Percentiles rank a stretch among this genome's conserved stretches.
Evolutionary conservation across 1,140 invertebrate genomes (phyloP).

Genomic region (Harlomillsia oculata): DNA sequence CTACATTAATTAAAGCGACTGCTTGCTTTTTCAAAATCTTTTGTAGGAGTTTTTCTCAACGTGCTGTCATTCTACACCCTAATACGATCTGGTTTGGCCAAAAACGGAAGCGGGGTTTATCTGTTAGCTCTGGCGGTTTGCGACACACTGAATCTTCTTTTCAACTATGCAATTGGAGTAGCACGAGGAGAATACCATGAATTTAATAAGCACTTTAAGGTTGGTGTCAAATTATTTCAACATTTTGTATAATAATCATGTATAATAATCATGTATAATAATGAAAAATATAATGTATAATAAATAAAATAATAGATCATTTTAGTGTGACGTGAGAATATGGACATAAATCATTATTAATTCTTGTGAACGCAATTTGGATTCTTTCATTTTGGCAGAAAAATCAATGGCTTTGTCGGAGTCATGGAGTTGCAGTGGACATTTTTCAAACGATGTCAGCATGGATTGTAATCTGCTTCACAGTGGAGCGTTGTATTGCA

Average conservation of each 20-base stretch:
- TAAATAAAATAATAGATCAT: not conserved
- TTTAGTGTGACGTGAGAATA: not conserved
- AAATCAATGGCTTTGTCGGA: conserved; percentile 28
- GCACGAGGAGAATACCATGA: conserved; percentile 36
- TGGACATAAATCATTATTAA: not conserved
- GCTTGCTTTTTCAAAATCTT: not conserved
- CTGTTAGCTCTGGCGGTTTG: conserved; percentile 39
- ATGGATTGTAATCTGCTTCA: conserved; percentile 34
- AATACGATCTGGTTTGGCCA: conserved; percentile 24
- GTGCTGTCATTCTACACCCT: conserved; percentile 27
- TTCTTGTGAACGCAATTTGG: not conserved
- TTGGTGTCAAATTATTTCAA: conserved; percentile 28
- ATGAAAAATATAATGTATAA: not conserved
- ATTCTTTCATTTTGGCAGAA: conserved; percentile 7
- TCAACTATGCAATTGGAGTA: conserved; percentile 40
- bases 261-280: too few relatives aligned
- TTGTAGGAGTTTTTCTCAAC: conserved; percentile 28
- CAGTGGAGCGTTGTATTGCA: conserved; percentile 27
- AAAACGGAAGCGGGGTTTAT: conserved; percentile 37
- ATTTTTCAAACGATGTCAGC: conserved; percentile 30
- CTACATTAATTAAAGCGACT: too few relatives aligned
- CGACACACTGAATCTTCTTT: conserved; percentile 40
- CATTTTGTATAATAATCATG: too few relatives aligned
- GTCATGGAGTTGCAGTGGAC: conserved; percentile 30
- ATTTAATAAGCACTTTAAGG: conserved; percentile 40